A percentile compares a stretch with the other conserved stretches of the same genome.
These are phyloP conservation scores for Zelostemma sp. DNA, from an alignment of 1,140 invertebrate species.

Conservation along the genomic window DNA sequence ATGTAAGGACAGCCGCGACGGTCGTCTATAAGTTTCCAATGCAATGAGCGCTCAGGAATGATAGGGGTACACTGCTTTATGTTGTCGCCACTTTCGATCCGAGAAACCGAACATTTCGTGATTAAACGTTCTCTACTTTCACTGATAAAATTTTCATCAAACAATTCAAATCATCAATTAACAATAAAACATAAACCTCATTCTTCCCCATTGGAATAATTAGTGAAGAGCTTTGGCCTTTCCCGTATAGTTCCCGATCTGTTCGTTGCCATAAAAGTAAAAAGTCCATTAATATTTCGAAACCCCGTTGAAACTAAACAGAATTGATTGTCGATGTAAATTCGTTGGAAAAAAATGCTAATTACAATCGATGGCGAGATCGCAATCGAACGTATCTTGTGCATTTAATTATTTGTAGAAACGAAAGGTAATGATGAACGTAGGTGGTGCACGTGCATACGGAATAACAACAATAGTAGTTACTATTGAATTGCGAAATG, in stretches of 20 bases:
- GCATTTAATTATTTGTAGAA: slow-evolving; percentile 38
- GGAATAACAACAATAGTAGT: slow-evolving; percentile 49
- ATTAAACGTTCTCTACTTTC: neutral
- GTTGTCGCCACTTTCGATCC: neutral
- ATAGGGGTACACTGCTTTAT: neutral
- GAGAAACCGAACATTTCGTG: neutral
- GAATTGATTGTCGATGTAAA: neutral
- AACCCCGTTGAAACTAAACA: too few species aligned
- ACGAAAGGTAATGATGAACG: slow-evolving; percentile 21
- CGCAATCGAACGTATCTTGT: neutral
- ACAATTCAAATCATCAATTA: too few species aligned
- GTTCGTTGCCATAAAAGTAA: neutral
- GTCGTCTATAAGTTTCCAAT: neutral
- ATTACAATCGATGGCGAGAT: neutral
- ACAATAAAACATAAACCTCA: too few species aligned
- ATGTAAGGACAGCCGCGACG: neutral
- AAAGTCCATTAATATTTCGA: neutral
- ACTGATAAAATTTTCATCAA: neutral
- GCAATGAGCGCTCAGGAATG: neutral
- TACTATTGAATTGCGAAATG: slow-evolving; percentile 44
- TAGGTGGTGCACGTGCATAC: slow-evolving; percentile 43
- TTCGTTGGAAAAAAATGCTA: neutral
- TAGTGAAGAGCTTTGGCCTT: too few species aligned
- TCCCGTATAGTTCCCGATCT: too few species aligned
- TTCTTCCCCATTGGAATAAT: too few species aligned